phyloP scores from a whole-genome alignment of 2,888 invertebrate genomes.

The Aphidius colemani region DNA sequence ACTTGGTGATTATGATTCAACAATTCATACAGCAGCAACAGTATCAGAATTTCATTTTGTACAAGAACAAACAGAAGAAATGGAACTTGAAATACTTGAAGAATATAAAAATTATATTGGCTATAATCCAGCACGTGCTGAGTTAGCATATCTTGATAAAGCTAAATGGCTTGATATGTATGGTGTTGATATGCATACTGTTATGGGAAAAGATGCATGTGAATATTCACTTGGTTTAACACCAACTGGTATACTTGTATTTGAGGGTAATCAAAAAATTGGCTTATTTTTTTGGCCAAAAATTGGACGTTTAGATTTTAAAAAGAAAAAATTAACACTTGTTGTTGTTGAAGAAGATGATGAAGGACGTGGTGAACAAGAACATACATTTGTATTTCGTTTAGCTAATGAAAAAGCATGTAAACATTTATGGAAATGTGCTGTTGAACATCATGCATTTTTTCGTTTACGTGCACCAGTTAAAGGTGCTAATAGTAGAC shows the following conservation, averaged over 20 bases:
- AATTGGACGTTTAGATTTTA: constrained; percentile 96
- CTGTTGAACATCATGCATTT: constrained; percentile 99
- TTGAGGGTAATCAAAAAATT: constrained; percentile 95
- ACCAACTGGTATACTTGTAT: constrained; percentile 97
- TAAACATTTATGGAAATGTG: constrained; percentile 99
- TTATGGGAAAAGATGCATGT: constrained; percentile 94
- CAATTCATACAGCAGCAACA: constrained; percentile 90
- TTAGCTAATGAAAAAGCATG: constrained; percentile 96
- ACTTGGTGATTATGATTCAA: constrained; percentile 93
- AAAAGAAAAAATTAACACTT: constrained; percentile 94
- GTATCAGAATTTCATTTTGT: constrained; percentile 98
- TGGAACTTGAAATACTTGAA: constrained; percentile 93
- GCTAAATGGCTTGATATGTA: constrained; percentile 98
- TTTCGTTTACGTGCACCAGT: constrained; percentile 91
- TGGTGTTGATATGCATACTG: constrained; percentile 98
- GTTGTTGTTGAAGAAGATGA: constrained; percentile 99
- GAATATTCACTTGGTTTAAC: constrained; percentile 96
- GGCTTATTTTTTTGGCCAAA: constrained; percentile 99
- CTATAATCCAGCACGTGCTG: constrained; percentile 92
- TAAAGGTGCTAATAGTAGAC: constrained; percentile 85
- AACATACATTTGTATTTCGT: constrained; percentile 98
- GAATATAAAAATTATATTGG: constrained; percentile 87
- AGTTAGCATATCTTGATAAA: constrained; percentile 92
- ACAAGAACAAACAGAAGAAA: constrained; percentile 93
- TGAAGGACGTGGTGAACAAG: constrained; percentile 87